Evolutionary conservation across 2,888 invertebrate genomes (phyloP).

Genomic region (Sesia bembeciformis): DNA sequence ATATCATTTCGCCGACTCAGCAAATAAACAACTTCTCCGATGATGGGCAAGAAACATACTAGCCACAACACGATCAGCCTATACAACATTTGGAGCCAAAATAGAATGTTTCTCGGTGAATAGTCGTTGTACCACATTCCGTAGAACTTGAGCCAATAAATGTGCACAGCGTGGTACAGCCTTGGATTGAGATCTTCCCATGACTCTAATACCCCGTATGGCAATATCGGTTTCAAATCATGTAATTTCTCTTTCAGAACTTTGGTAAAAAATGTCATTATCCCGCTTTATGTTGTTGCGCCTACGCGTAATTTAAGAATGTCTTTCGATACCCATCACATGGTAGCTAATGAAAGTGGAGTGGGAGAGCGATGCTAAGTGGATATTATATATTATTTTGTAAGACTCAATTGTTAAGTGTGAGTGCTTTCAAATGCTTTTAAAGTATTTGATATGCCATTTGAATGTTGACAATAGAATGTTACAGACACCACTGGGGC

Average conservation of each 20-base stretch:
- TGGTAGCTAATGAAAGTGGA: slow-evolving; percentile 27
- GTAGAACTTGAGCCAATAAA: slow-evolving; percentile 68
- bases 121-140: slow-evolving; percentile 63
- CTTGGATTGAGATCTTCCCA: slow-evolving; percentile 59
- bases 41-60: slow-evolving; percentile 66
- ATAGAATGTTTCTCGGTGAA: slow-evolving; percentile 31
- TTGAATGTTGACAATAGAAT: background rate
- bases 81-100: slow-evolving; percentile 52
- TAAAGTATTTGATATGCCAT: background rate
- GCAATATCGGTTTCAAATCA: slow-evolving; percentile 33
- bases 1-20: slow-evolving; percentile 77
- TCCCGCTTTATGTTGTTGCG: slow-evolving; percentile 17
- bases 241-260: slow-evolving; percentile 33
- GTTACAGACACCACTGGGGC: background rate
- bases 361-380: slow-evolving; percentile 37
- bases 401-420: slow-evolving; percentile 39
- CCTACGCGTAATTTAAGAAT: slow-evolving; percentile 37
- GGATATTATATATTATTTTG: slow-evolving; percentile 43
- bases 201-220: slow-evolving; percentile 50
- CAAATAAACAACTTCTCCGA: slow-evolving; percentile 79
- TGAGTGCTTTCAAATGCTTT: slow-evolving; percentile 16
- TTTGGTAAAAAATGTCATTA: slow-evolving; percentile 32
- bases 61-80: slow-evolving; percentile 49
- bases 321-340: slow-evolving; percentile 34
- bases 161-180: slow-evolving; percentile 58